These are phyloP conservation scores for Philopotamus ludificatus DNA, from an alignment of 1,140 invertebrate genomes.

Conservation along the genomic window DNA sequence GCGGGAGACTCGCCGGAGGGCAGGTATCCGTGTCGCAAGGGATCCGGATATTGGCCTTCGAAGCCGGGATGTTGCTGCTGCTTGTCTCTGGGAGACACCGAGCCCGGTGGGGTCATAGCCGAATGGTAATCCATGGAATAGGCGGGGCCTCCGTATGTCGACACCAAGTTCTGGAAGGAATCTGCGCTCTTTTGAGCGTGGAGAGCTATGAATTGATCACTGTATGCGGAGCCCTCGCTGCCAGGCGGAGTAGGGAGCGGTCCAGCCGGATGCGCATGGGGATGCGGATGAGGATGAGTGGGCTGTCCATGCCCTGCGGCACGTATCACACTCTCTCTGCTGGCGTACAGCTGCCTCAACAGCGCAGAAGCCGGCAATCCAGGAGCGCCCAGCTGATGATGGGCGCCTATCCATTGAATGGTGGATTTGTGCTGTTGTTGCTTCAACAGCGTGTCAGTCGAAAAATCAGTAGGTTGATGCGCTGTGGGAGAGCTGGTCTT, in stretches of 20 bases:
- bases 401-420: slow-evolving; percentile 91
- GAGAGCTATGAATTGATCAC: slow-evolving; percentile 70
- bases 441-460: slow-evolving; percentile 79
- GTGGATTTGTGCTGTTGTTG: slow-evolving; percentile 82
- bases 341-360: slow-evolving; percentile 86
- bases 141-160: slow-evolving; percentile 54
- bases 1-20: slow-evolving; percentile 60
- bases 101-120: slow-evolving; percentile 93
- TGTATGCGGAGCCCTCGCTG: slow-evolving; percentile 75
- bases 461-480: slow-evolving; percentile 80
- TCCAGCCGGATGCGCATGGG: slow-evolving; percentile 51
- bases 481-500: slow-evolving; percentile 60
- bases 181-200: slow-evolving; percentile 57
- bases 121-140: slow-evolving; percentile 82
- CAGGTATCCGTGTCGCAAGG: slow-evolving; percentile 59
- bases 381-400: slow-evolving; percentile 58
- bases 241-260: slow-evolving; percentile 84
- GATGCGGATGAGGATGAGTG: slow-evolving; percentile 45
- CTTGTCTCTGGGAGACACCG: slow-evolving; percentile 89
- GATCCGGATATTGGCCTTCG: slow-evolving; percentile 51
- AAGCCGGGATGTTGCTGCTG: slow-evolving; percentile 58
- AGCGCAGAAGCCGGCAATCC: slow-evolving; percentile 79
- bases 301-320: slow-evolving; percentile 58
- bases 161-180: slow-evolving; percentile 61
- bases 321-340: slow-evolving; percentile 90